Evolutionary conservation across 1,140 invertebrate genomes (phyloP).

Genomic region (Bombus haemorrhoidalis): DNA sequence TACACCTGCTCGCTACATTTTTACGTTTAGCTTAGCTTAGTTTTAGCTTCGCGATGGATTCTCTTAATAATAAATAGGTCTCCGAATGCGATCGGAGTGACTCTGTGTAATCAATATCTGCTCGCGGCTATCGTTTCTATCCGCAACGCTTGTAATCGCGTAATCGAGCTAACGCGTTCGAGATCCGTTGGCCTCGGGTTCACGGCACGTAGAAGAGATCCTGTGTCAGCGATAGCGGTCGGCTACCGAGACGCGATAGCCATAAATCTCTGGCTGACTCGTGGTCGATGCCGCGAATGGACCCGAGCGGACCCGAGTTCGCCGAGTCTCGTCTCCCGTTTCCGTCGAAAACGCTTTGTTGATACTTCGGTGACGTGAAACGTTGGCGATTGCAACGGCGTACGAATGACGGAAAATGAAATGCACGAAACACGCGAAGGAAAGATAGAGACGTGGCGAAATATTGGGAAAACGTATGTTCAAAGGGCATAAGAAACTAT

Average conservation of each 20-base stretch:
- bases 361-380: too few relatives aligned
- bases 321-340: neutral
- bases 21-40: too few relatives aligned
- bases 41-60: too few relatives aligned
- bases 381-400: too few relatives aligned
- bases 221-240: constrained; percentile 15
- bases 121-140: neutral
- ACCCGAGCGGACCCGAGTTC: neutral
- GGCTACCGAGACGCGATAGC: neutral
- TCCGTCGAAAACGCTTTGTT: constrained; percentile 56
- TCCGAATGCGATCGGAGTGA: neutral
- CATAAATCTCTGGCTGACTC: neutral
- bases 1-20: too few relatives aligned
- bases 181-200: constrained; percentile 8
- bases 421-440: too few relatives aligned
- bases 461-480: too few relatives aligned
- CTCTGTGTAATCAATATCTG: neutral
- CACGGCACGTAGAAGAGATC: constrained; percentile 29
- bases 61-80: constrained; percentile 31
- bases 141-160: neutral
- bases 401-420: too few relatives aligned
- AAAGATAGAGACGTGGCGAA: too few relatives aligned
- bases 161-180: constrained; percentile 11
- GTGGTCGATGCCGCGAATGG: neutral
- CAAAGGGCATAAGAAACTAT: too few relatives aligned